Evolutionary conservation across 1,140 invertebrate genomes (phyloP).

Genomic region (Calephelis nemesis): DNA sequence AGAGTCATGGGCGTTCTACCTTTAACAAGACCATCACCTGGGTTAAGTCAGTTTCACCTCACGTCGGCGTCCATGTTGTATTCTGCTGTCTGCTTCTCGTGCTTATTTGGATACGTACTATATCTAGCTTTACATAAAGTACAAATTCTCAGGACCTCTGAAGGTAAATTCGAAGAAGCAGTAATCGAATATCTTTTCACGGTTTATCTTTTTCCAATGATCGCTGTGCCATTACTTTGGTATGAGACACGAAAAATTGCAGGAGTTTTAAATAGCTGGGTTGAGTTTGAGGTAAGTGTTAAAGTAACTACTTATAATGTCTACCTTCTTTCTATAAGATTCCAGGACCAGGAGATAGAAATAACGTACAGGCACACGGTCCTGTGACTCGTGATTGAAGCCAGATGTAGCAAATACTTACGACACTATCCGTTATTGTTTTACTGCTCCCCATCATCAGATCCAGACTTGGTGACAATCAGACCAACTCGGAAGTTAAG

Average conservation of each 20-base stretch:
- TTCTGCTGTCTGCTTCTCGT: constrained; percentile 75
- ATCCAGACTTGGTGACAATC: too few species aligned
- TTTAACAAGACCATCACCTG: constrained; percentile 67
- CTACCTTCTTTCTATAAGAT: too few species aligned
- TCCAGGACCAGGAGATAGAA: too few species aligned
- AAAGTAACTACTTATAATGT: background rate
- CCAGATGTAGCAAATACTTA: too few species aligned
- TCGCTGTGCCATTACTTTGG: constrained; percentile 81
- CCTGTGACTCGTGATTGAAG: too few species aligned
- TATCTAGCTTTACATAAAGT: constrained; percentile 82
- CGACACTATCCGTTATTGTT: too few species aligned
- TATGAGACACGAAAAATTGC: constrained; percentile 82
- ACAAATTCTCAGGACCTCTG: constrained; percentile 79
- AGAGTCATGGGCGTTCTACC: constrained; percentile 81
- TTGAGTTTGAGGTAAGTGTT: constrained; percentile 80
- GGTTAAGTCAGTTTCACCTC: constrained; percentile 71
- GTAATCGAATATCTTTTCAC: constrained; percentile 85
- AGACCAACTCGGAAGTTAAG: too few species aligned
- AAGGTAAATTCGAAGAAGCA: constrained; percentile 84
- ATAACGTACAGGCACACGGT: too few species aligned
- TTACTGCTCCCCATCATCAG: too few species aligned
- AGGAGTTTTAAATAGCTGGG: constrained; percentile 80
- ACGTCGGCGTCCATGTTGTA: constrained; percentile 79
- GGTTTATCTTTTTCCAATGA: constrained; percentile 82
- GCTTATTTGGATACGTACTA: constrained; percentile 76